phyloP scores from a whole-genome alignment of 2,797 vertebrate genomes.

The Chelmon rostratus region DNA sequence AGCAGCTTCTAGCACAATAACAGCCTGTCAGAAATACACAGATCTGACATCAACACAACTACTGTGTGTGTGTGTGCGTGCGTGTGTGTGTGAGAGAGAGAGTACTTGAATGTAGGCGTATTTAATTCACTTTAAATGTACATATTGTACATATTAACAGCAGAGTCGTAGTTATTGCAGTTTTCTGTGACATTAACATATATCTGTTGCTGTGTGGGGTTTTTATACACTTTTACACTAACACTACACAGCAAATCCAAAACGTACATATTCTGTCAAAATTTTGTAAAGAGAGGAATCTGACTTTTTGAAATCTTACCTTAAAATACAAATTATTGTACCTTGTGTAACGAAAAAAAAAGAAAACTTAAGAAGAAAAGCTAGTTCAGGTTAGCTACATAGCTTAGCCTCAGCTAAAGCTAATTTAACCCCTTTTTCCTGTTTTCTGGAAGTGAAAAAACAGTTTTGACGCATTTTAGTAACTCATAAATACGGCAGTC shows the following conservation, averaged over 20 bases:
- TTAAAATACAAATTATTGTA: too few relatives aligned
- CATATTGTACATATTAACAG: background rate
- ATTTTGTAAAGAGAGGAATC: too few relatives aligned
- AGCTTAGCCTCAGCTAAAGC: too few relatives aligned
- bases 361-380: too few relatives aligned
- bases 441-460: too few relatives aligned
- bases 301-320: too few relatives aligned
- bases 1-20: slow-evolving; percentile 9
- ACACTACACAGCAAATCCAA: background rate
- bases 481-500: background rate
- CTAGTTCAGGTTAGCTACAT: too few relatives aligned
- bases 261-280: too few relatives aligned
- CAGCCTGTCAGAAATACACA: slow-evolving; percentile 1
- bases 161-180: background rate
- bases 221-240: background rate
- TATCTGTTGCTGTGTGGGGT: background rate
- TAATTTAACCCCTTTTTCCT: too few relatives aligned
- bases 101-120: background rate
- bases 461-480: too few relatives aligned
- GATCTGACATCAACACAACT: slow-evolving; percentile 11
- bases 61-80: background rate
- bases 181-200: background rate
- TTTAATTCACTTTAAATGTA: slow-evolving; percentile 23
- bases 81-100: too few relatives aligned
- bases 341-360: too few relatives aligned